Conservation (phyloP, 2,113 vertebrate genomes). For the Cyprinodon tularosa region DNA sequence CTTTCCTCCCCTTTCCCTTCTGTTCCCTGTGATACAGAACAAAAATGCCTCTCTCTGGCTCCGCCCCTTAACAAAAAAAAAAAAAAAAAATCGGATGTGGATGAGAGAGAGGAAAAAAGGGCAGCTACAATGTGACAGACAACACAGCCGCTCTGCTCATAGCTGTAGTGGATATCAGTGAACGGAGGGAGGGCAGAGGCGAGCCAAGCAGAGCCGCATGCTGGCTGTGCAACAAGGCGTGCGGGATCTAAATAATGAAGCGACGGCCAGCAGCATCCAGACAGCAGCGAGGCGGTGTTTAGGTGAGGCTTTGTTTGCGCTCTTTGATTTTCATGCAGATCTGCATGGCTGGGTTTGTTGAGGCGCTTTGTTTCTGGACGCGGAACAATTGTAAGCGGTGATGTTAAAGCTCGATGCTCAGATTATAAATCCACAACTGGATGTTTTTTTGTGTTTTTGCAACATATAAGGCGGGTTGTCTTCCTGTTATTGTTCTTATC, state of each 20-base stretch:
- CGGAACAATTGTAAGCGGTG: not conserved
- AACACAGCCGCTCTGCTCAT: slow-evolving; percentile 41
- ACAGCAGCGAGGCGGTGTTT: slow-evolving; percentile 50
- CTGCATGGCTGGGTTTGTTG: slow-evolving; percentile 1
- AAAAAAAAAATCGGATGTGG: slow-evolving; percentile 36
- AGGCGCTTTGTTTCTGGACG: slow-evolving; percentile 12
- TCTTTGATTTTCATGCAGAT: slow-evolving; percentile 40
- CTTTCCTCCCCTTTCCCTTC: not conserved
- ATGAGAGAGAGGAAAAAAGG: slow-evolving; percentile 43
- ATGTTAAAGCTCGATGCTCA: slow-evolving; percentile 25
- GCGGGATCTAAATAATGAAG: slow-evolving; percentile 43
- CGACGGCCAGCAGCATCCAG: slow-evolving; percentile 18
- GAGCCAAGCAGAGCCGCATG: slow-evolving; percentile 38
- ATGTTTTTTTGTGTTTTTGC: too few species aligned
- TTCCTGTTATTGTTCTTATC: not conserved
- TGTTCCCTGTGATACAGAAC: not conserved
- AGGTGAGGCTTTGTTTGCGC: slow-evolving; percentile 74
- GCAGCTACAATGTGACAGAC: slow-evolving; percentile 70
- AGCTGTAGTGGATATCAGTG: slow-evolving; percentile 30
- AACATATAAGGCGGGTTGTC: not conserved
- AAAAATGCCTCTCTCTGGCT: slow-evolving; percentile 29
- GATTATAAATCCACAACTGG: not conserved
- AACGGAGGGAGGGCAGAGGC: slow-evolving; percentile 27
- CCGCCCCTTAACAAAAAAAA: slow-evolving; percentile 48
- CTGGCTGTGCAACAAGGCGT: slow-evolving; percentile 33